phyloP scores from a whole-genome alignment of 2,888 invertebrate species.

The Ichneumon xanthorius region DNA sequence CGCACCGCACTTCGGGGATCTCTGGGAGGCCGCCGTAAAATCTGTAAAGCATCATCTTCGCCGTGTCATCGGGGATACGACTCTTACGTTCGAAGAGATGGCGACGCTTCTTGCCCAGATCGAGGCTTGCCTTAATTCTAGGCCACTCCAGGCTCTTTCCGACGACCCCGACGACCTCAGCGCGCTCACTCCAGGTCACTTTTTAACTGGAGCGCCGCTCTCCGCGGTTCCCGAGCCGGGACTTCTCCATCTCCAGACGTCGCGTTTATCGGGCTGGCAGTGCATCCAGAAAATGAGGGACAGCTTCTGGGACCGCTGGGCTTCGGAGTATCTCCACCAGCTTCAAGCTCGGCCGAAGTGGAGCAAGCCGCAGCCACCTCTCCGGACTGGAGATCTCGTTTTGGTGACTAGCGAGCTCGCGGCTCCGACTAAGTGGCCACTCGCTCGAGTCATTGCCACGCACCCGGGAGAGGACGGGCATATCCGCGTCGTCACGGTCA shows the following conservation, averaged over 20 bases:
- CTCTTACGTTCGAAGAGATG: not conserved
- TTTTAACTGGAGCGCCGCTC: not conserved
- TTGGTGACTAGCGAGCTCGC: too few relatives aligned
- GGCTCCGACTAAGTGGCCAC: too few relatives aligned
- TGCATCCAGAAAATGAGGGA: not conserved
- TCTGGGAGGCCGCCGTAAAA: constrained; percentile 15
- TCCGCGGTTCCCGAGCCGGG: constrained; percentile 70
- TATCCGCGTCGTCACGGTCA: too few relatives aligned
- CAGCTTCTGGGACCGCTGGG: not conserved
- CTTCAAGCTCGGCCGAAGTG: not conserved
- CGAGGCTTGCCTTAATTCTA: not conserved
- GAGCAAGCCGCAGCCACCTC: not conserved
- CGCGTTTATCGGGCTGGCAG: not conserved
- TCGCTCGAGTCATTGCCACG: too few relatives aligned
- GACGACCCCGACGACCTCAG: not conserved
- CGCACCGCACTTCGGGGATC: not conserved
- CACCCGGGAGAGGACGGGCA: too few relatives aligned
- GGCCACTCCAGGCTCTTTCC: not conserved
- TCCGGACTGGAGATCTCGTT: too few relatives aligned
- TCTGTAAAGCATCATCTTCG: not conserved
- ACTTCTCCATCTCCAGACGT: constrained; percentile 55
- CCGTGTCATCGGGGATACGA: not conserved
- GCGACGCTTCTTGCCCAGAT: not conserved
- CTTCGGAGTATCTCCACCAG: not conserved
- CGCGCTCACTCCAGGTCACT: constrained; percentile 10